Evolutionary conservation across 1,140 invertebrate genomes (phyloP).

Genomic region (Pseudomyrmex sp.): DNA sequence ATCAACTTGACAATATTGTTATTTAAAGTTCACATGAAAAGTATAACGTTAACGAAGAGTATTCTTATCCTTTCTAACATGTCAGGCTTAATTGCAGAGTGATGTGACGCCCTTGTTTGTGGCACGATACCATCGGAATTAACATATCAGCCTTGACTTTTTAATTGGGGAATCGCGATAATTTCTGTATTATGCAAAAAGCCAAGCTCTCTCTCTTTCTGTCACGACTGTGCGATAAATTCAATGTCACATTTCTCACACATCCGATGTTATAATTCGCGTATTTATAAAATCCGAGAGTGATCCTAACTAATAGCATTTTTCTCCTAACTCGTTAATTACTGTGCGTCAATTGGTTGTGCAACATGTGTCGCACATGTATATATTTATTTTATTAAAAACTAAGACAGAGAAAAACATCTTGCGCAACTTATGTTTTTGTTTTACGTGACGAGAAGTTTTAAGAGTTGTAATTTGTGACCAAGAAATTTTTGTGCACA

Average conservation of each 20-base stretch:
- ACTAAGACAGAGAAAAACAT: no score
- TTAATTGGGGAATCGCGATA: conserved; percentile 37
- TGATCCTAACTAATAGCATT: conserved; percentile 37
- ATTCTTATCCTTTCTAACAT: conserved; percentile 4
- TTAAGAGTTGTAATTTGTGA: no score
- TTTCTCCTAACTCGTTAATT: no score
- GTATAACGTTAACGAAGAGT: neutral
- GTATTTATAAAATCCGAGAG: conserved; percentile 4
- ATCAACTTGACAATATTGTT: neutral
- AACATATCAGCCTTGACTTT: conserved; percentile 44
- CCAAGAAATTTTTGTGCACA: no score
- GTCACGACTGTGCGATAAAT: neutral
- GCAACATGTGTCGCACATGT: no score
- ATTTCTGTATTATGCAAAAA: conserved; percentile 43
- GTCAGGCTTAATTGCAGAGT: conserved; percentile 30
- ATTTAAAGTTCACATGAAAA: neutral
- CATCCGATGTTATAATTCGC: conserved; percentile 3
- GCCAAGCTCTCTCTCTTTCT: no score
- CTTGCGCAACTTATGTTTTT: no score
- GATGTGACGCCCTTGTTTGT: conserved; percentile 33
- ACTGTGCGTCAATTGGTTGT: no score
- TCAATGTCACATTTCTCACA: neutral
- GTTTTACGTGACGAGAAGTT: no score
- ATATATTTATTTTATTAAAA: no score
- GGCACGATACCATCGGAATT: neutral